Percentiles rank a stretch among this genome's conserved stretches.
Conservation (phyloP, 1,140 invertebrate genomes). For the Eurosta solidaginis region DNA sequence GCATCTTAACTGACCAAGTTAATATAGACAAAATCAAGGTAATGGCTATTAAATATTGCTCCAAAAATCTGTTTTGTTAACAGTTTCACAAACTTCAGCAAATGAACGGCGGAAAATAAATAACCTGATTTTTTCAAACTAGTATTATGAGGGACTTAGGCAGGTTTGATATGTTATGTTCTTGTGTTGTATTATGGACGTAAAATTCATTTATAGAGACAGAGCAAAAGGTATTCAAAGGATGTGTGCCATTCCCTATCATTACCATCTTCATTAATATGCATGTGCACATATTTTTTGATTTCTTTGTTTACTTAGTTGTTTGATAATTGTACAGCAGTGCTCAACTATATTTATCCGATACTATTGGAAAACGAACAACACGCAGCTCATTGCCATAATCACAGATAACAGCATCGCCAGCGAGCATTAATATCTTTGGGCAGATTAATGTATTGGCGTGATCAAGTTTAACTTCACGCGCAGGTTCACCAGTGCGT, state of each 20-base stretch:
- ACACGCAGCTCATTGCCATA: conserved; percentile 90
- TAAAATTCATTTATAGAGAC: too few relatives aligned
- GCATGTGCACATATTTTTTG: background rate
- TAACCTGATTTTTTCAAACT: too few relatives aligned
- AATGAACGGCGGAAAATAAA: too few relatives aligned
- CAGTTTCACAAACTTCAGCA: too few relatives aligned
- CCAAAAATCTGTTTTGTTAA: too few relatives aligned
- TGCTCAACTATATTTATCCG: conserved; percentile 58
- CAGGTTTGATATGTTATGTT: too few relatives aligned
- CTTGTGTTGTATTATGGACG: too few relatives aligned
- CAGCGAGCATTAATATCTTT: conserved; percentile 58
- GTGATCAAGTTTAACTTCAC: conserved; percentile 77
- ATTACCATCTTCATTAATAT: background rate
- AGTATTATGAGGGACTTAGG: too few relatives aligned
- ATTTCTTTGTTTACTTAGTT: background rate
- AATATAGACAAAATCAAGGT: too few relatives aligned
- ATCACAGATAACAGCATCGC: conserved; percentile 77
- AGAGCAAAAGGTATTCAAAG: too few relatives aligned
- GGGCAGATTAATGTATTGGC: conserved; percentile 54
- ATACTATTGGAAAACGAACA: conserved; percentile 86
- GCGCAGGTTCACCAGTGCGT: conserved; percentile 81
- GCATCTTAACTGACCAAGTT: too few relatives aligned
- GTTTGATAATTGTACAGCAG: background rate
- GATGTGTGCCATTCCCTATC: background rate
- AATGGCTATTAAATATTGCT: too few relatives aligned